Percentiles rank a stretch among this genome's conserved stretches.
Conservation (phyloP, 64 coral and sea anemone genomes). For the Catalaphyllia jardinei region DNA sequence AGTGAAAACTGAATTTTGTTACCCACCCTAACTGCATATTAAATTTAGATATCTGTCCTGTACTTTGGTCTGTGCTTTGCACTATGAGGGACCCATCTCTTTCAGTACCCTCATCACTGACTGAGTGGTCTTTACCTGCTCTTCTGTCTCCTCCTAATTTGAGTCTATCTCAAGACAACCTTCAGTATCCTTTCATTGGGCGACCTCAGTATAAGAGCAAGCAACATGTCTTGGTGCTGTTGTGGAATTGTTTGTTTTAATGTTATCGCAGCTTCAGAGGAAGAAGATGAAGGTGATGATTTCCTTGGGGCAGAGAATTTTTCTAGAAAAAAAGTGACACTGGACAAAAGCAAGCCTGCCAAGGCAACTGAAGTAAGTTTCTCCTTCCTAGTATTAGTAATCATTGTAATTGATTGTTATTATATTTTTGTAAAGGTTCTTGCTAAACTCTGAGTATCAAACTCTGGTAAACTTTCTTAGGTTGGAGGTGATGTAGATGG, state of each 20-base stretch:
- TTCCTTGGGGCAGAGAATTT: background rate
- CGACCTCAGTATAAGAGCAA: too few relatives aligned
- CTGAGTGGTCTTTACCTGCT: too few relatives aligned
- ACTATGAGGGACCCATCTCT: too few relatives aligned
- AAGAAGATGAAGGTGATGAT: background rate
- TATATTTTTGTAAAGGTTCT: background rate
- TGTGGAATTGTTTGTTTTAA: background rate
- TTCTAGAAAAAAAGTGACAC: background rate
- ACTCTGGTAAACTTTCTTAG: background rate
- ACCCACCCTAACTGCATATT: too few relatives aligned
- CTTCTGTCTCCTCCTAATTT: too few relatives aligned
- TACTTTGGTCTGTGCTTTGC: too few relatives aligned
- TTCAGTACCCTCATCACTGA: too few relatives aligned
- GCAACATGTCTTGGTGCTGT: background rate
- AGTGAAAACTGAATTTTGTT: too few relatives aligned
- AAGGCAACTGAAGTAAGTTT: constrained; percentile 16
- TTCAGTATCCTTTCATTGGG: too few relatives aligned
- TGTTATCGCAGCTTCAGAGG: background rate
- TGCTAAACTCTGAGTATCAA: background rate
- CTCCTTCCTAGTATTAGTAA: background rate
- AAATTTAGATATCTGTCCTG: too few relatives aligned
- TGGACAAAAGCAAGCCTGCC: constrained; percentile 6
- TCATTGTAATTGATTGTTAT: background rate
- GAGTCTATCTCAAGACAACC: too few relatives aligned
- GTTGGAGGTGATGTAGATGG: constrained; percentile 25